Evolutionary conservation across 2,888 invertebrate genomes (phyloP).

Genomic region (Leptinotarsa rubiginosa): DNA sequence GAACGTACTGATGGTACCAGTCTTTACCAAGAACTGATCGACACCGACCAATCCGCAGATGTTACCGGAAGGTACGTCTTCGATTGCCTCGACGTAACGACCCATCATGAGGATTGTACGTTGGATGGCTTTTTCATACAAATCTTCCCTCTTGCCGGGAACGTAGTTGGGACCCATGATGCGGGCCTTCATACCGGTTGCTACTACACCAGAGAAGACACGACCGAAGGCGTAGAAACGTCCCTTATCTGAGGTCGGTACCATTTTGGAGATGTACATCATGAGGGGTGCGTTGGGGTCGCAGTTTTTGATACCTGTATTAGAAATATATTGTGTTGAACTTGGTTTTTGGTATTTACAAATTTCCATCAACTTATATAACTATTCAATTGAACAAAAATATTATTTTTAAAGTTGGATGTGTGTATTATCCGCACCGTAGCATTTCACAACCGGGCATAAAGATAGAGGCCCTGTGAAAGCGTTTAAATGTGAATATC

Average conservation of each 20-base stretch:
- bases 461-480: slow-evolving; percentile 83
- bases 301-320: slow-evolving; percentile 74
- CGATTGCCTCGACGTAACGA: slow-evolving; percentile 98
- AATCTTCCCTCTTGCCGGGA: slow-evolving; percentile 98
- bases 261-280: slow-evolving; percentile 99
- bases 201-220: slow-evolving; percentile 95
- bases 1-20: slow-evolving; percentile 98
- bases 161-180: slow-evolving; percentile 99
- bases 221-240: slow-evolving; percentile 99
- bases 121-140: slow-evolving; percentile 99
- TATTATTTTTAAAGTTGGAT: not conserved
- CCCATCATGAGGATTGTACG: slow-evolving; percentile 99
- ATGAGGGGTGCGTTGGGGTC: slow-evolving; percentile 97
- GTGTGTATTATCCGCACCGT: slow-evolving; percentile 69
- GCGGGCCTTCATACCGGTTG: slow-evolving; percentile 92
- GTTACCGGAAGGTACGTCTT: slow-evolving; percentile 98
- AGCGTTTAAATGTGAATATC: slow-evolving; percentile 74
- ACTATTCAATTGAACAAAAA: not conserved
- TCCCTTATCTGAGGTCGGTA: slow-evolving; percentile 99
- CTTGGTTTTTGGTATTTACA: too few relatives aligned
- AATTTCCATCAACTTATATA: too few relatives aligned
- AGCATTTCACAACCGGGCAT: slow-evolving; percentile 79
- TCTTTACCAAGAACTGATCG: slow-evolving; percentile 99
- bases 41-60: slow-evolving; percentile 99
- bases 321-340: too few relatives aligned